Conservation (phyloP, 2,888 invertebrate species). For the Andrena camellia region DNA sequence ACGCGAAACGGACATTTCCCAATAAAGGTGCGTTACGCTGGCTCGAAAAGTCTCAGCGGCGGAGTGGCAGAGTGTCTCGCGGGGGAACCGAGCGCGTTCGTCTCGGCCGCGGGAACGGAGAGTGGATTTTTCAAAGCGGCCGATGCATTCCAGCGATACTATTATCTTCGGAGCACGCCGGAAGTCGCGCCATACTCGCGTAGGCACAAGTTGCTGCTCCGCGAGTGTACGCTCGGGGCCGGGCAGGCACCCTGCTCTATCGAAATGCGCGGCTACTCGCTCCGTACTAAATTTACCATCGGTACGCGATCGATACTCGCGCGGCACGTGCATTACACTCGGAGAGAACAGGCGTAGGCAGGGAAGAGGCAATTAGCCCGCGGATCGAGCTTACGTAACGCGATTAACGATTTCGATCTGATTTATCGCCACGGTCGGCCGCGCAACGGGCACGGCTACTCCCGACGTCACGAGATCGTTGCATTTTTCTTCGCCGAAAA, state of each 20-base stretch:
- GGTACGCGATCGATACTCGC: background rate
- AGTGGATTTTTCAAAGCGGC: slow-evolving; percentile 58
- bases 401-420: slow-evolving; percentile 9
- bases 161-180: slow-evolving; percentile 68
- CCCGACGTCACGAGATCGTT: background rate
- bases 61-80: slow-evolving; percentile 18
- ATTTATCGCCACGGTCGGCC: slow-evolving; percentile 19
- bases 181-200: slow-evolving; percentile 66
- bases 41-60: background rate
- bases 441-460: background rate
- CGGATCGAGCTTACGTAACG: slow-evolving; percentile 7
- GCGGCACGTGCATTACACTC: background rate
- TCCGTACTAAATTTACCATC: background rate
- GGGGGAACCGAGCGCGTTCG: slow-evolving; percentile 33
- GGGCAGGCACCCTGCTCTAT: background rate
- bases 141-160: slow-evolving; percentile 67
- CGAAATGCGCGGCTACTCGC: slow-evolving; percentile 6
- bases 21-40: background rate
- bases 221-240: slow-evolving; percentile 8
- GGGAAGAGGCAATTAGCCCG: slow-evolving; percentile 12
- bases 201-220: slow-evolving; percentile 44
- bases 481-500: background rate
- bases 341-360: background rate
- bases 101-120: slow-evolving; percentile 41
- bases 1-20: background rate